Evolutionary conservation across 2,113 vertebrate species (phyloP), one percentile per base, ranked within the genome.

Genomic region (Mohoua ochrocephala): DNA sequence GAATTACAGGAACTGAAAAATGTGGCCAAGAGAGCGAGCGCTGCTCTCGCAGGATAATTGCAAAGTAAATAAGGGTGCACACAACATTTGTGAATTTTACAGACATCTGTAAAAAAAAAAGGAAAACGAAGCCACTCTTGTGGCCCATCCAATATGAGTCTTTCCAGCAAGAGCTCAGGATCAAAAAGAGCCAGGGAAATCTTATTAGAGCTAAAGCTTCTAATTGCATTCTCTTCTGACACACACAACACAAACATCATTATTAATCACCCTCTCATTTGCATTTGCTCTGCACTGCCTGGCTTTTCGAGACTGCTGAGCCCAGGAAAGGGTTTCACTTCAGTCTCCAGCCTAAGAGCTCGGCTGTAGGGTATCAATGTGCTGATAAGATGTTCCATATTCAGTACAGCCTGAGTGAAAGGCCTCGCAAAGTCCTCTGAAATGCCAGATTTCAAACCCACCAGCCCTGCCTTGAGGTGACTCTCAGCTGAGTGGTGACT

Each of bases 1-100:
- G 52, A 93, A 93, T 80, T 90, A 74, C 27, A 70, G 71, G 26
- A 11, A 84, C 30, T 75, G 56, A 56, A 80, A 93, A 88, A 91
- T 19, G 39, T 15, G 27, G 42, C 85, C 90, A 56, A 45, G 60
- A 93, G 22, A 80, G 33, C 52, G 33, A 80, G 59, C 42, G 1
- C n/a, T 63, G 54, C 70, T 90, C 53, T 80, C 87, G 19, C n/a
- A 83, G 71, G 70, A 26, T 85, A 73, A 96, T 41, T 88, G 63
- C 50, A 63, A 89, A 79, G 84, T 50, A 69, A 94, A 83, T 74
- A 74, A 86, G 71, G 33, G 19, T 15, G 15, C 35, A 31, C 24
- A 10, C 11, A 85, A 19, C 49, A 83, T 85, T 57, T 82, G 31
- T 31, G 82, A 78, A 73, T 83, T 90, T 91, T 76, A 42, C 67